A percentile compares a stretch with the other conserved stretches of the same genome.
Conservation (phyloP, 2,113 vertebrate genomes). For the Pitta sordida region DNA sequence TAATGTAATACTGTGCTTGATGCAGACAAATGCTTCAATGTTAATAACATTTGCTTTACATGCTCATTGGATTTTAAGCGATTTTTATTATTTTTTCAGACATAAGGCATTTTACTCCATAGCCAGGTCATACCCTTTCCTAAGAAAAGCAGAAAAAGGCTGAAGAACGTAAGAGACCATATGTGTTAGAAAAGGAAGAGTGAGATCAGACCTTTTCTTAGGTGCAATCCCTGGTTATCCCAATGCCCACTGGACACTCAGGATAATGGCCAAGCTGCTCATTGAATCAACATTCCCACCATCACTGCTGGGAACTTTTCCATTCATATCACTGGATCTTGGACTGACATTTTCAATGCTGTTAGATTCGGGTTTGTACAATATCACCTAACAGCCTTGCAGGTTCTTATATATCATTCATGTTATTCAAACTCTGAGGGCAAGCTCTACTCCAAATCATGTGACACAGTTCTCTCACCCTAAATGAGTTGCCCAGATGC, state of each 20-base stretch:
- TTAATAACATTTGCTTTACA: background rate
- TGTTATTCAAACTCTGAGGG: background rate
- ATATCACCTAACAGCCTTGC: background rate
- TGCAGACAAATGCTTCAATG: background rate
- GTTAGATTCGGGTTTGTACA: background rate
- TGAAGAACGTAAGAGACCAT: background rate
- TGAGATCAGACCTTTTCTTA: background rate
- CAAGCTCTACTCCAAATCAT: background rate
- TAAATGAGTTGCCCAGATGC: constrained; percentile 23
- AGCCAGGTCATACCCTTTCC: background rate
- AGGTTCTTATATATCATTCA: background rate
- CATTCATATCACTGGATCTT: background rate
- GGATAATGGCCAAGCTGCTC: background rate
- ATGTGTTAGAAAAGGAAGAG: background rate
- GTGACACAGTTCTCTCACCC: background rate
- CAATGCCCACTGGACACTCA: background rate
- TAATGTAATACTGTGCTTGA: background rate
- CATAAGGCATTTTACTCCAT: background rate
- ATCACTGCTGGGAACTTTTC: background rate
- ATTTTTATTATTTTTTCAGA: background rate
- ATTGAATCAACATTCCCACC: background rate
- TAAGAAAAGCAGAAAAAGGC: background rate
- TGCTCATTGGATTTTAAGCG: background rate
- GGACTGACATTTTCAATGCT: background rate
- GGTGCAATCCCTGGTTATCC: background rate